Conservation (phyloP, 2,888 invertebrate genomes). For the Melanchra persicariae region DNA sequence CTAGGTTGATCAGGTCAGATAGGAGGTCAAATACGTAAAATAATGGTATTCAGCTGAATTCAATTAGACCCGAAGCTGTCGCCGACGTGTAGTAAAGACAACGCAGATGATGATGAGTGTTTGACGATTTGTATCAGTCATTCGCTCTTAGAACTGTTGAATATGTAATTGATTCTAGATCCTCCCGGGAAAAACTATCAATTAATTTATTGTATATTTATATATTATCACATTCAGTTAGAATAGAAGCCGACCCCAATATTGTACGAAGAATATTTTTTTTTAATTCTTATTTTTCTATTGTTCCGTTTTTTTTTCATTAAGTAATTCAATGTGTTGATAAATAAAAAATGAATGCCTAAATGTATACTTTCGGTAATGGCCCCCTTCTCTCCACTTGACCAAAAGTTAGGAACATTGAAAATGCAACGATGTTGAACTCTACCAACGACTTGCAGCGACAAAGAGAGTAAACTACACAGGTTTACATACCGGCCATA, state of each 20-base stretch:
- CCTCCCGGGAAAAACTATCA: not conserved
- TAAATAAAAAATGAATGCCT: not conserved
- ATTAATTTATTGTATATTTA: not conserved
- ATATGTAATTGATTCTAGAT: slow-evolving; percentile 4
- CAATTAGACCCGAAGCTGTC: not conserved
- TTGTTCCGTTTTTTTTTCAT: no score
- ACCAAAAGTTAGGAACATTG: not conserved
- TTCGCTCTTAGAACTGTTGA: not conserved
- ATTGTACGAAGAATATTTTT: no score
- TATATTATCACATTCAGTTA: no score
- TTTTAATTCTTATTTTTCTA: no score
- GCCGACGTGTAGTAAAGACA: no score
- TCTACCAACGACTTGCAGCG: not conserved
- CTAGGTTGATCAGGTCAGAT: no score
- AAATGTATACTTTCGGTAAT: not conserved
- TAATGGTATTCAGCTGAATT: no score
- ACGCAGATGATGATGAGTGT: no score
- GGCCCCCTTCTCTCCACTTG: not conserved
- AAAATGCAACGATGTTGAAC: not conserved
- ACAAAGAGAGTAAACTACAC: slow-evolving; percentile 36
- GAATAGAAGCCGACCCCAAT: no score
- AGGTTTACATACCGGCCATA: slow-evolving; percentile 20
- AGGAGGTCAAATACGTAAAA: no score
- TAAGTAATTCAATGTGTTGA: no score
- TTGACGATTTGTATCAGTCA: not conserved